Evolutionary conservation across 2,888 invertebrate species (phyloP), one percentile per base, ranked within the genome.

Genomic region (Halictus quadricinctus): DNA sequence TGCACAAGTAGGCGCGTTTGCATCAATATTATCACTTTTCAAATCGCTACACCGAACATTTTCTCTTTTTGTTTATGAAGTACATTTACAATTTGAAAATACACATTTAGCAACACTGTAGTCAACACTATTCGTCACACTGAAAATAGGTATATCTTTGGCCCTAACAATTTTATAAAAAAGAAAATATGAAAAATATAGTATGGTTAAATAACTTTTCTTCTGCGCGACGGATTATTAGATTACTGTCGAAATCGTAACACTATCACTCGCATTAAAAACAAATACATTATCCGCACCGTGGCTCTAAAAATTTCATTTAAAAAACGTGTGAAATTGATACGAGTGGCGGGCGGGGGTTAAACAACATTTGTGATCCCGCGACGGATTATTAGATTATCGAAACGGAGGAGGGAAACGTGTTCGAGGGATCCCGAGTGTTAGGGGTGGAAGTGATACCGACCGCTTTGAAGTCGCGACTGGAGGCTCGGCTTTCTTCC

Each of bases 401-500:
- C 54, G 21, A 64, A 50, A 25, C 18, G n/a, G 10, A 8, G 60
- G 41, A 54, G n/a, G 25, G 36, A 43, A 21, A 54, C 75, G 60
- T 83, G 15, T 29, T 50, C 60, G 21, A 2, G 48, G 69, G 29
- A 25, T 50, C 43, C 4, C 48, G n/a, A 10, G 76, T 60, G 73
- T 48, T 18, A 54, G 41, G 58, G 70, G 73, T 69, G 70, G n/a
- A 54, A 73, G 82, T 66, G 90, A 90, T 91, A 94, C 95, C 95
- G 93, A 97, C 97, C 97, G 96, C 97, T 97, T 95, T 98, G 98
- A 91, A 98, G 96, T 91, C 98, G 96, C 88, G 98, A 97, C 94
- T 98, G 98, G 91, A 98, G 96, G 94, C 97, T 98, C 29, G 98
- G 98, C 94, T 98, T 98, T 91, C 97, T 96, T 87, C 97, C 97